Evolutionary conservation across 2,113 vertebrate species (phyloP).

Genomic region (Cromileptes altivelis): DNA sequence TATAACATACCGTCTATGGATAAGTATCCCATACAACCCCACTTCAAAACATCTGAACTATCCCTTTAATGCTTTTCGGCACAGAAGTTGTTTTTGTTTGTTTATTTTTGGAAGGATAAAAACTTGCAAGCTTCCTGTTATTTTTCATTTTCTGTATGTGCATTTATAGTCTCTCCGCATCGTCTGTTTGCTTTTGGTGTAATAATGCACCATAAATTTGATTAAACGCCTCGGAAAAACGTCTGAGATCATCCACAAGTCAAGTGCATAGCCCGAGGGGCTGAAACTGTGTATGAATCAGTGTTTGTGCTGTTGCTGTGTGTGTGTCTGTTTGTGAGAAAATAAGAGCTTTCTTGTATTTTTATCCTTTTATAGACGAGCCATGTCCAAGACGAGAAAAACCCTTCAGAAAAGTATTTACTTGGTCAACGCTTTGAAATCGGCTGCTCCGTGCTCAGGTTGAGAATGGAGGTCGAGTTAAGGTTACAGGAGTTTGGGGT

Average conservation of each 20-base stretch:
- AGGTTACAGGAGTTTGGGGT: constrained; percentile 33
- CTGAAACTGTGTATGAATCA: constrained; percentile 4
- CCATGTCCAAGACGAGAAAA: constrained; percentile 27
- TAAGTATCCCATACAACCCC: too few relatives aligned
- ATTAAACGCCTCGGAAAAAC: neutral
- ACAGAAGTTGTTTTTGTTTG: neutral
- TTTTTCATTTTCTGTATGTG: neutral
- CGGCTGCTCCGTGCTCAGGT: neutral
- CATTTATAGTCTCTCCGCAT: neutral
- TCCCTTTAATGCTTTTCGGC: neutral
- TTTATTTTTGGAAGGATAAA: neutral
- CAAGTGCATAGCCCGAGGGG: constrained; percentile 15
- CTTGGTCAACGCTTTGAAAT: constrained; percentile 15
- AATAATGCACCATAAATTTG: constrained; percentile 33
- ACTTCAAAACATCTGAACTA: too few relatives aligned
- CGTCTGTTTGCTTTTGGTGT: neutral
- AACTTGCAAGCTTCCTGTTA: neutral
- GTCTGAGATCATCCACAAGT: constrained; percentile 32
- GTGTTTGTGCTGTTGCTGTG: neutral
- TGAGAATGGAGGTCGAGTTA: constrained; percentile 22
- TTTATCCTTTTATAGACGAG: constrained; percentile 27
- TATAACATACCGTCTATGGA: too few relatives aligned
- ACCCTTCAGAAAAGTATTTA: neutral
- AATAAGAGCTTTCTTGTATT: neutral
- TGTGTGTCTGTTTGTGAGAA: neutral